phyloP scores from a whole-genome alignment of 1,140 invertebrate genomes.

The Riptortus pedestris region DNA sequence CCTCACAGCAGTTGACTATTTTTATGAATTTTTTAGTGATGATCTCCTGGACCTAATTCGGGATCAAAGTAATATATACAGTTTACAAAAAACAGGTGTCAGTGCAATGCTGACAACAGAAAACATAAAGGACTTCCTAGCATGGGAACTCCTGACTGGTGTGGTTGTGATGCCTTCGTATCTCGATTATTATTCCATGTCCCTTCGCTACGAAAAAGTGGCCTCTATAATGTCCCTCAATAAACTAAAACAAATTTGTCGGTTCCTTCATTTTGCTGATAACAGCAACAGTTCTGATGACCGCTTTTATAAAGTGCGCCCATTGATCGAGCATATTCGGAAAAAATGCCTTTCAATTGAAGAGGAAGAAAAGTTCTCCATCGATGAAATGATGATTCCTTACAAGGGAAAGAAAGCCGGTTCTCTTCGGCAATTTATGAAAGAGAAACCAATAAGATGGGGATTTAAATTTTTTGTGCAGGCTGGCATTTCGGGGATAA shows the following conservation, averaged over 20 bases:
- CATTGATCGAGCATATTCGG: conserved; percentile 33
- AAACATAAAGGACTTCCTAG: not conserved
- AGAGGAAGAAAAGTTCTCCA: conserved; percentile 33
- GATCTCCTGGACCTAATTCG: too few species aligned
- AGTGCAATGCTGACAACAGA: not conserved
- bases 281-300: conserved; percentile 28
- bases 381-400: conserved; percentile 40
- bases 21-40: not conserved
- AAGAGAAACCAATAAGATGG: conserved; percentile 17
- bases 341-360: conserved; percentile 33
- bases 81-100: not conserved
- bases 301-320: conserved; percentile 35
- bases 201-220: conserved; percentile 27
- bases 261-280: conserved; percentile 34
- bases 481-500: not conserved
- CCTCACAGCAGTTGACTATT: not conserved
- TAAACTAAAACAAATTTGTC: conserved; percentile 32
- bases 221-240: conserved; percentile 34
- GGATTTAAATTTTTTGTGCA: conserved; percentile 19
- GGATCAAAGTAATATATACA: not conserved
- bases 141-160: not conserved
- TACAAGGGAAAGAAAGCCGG: conserved; percentile 36
- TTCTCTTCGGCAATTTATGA: conserved; percentile 1
- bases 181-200: not conserved
- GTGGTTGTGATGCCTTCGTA: not conserved